Conservation (phyloP, 2,888 invertebrate species). For the Trichogramma dendrolimi region DNA sequence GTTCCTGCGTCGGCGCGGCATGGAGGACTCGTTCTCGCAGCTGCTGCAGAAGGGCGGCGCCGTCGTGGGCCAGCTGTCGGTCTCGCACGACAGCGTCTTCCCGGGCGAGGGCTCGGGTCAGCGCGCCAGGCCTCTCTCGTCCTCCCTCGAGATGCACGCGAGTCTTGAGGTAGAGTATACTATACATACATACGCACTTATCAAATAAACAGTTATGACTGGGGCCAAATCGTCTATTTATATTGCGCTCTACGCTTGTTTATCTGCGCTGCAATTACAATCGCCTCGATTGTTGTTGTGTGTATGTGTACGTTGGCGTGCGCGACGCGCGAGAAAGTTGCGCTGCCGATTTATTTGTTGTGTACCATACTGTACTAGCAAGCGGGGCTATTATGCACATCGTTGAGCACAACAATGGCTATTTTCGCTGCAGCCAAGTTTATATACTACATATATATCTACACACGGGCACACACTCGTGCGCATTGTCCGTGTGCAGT, state of each 20-base stretch:
- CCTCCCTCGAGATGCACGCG: conserved; percentile 42
- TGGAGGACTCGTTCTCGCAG: conserved; percentile 44
- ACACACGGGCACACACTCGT: no score
- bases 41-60: conserved; percentile 50
- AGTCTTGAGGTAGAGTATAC: conserved; percentile 41
- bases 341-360: no score
- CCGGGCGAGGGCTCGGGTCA: conserved; percentile 62
- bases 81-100: conserved; percentile 89
- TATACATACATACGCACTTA: background rate
- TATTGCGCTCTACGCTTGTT: background rate
- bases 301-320: no score
- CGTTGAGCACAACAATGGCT: no score
- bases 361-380: no score
- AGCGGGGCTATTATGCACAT: no score
- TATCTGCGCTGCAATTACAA: no score
- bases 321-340: no score
- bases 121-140: conserved; percentile 46
- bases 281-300: no score
- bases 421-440: no score
- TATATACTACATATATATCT: no score
- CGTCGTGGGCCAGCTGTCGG: conserved; percentile 64
- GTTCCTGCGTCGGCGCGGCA: conserved; percentile 48
- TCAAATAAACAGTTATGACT: background rate
- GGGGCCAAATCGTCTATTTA: background rate
- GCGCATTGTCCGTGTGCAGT: no score